A percentile compares a stretch with the other conserved stretches of the same genome.
These are phyloP conservation scores for Drosophila triauraria DNA, from an alignment of 1,140 invertebrate species.

Conservation along the genomic window DNA sequence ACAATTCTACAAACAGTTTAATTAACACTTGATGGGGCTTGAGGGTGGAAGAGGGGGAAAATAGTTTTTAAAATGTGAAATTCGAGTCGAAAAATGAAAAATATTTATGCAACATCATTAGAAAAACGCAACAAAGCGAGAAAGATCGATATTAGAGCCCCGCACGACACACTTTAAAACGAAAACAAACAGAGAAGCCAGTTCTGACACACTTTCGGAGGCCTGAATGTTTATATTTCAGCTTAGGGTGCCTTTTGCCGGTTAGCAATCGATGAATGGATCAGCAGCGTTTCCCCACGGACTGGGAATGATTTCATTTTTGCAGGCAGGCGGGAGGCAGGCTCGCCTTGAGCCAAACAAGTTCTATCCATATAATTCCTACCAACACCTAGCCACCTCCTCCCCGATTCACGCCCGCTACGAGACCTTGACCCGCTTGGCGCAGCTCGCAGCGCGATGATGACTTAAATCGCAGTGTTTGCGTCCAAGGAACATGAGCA, in stretches of 20 bases:
- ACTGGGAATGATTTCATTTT: conserved; percentile 17
- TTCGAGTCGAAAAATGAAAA: too few species aligned
- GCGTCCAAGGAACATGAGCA: not conserved
- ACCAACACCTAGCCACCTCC: not conserved
- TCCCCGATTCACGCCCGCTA: conserved; percentile 12
- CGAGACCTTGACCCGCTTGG: conserved; percentile 61
- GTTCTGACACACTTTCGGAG: too few species aligned
- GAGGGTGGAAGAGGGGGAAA: not conserved
- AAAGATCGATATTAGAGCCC: too few species aligned
- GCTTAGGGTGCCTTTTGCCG: not conserved
- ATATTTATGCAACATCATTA: too few species aligned
- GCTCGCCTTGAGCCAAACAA: conserved; percentile 41
- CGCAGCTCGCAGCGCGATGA: conserved; percentile 15
- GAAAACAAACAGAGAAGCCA: too few species aligned
- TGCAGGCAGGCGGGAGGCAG: not conserved
- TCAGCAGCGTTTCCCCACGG: not conserved
- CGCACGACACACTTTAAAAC: too few species aligned
- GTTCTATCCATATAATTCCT: conserved; percentile 10
- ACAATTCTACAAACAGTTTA: conserved; percentile 68
- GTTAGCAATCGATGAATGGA: not conserved
- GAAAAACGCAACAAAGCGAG: too few species aligned
- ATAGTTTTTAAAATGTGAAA: conserved; percentile 6
- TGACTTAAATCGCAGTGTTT: conserved; percentile 23
- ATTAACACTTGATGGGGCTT: conserved; percentile 48
- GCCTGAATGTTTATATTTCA: not conserved